Evolutionary conservation across 1,140 invertebrate species (phyloP).

Genomic region (Philopotamus ludificatus): DNA sequence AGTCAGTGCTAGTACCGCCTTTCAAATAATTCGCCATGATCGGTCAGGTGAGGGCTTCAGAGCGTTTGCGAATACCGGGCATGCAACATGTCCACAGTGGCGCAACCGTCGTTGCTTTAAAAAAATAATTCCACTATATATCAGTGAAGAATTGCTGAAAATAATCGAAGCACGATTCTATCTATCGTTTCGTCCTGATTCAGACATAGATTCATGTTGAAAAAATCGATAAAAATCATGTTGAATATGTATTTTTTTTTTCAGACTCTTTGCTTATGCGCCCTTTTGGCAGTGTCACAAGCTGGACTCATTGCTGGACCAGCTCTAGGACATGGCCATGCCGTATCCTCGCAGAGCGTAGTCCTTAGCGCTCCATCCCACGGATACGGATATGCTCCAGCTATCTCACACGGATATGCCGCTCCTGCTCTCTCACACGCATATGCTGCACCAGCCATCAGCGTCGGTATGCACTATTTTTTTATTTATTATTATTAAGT

Average conservation of each 20-base stretch:
- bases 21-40: conserved; percentile 29
- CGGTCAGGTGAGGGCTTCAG: conserved; percentile 28
- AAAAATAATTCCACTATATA: too few relatives aligned
- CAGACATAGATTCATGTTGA: not conserved
- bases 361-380: conserved; percentile 25
- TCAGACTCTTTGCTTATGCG: conserved; percentile 50
- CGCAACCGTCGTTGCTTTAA: too few relatives aligned
- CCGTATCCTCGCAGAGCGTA: conserved; percentile 40
- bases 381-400: conserved; percentile 27
- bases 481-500: not conserved
- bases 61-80: not conserved
- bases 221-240: not conserved
- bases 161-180: too few relatives aligned
- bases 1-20: conserved; percentile 19
- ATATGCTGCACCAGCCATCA: not conserved
- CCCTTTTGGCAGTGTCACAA: conserved; percentile 46
- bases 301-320: conserved; percentile 46
- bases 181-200: too few relatives aligned
- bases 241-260: not conserved
- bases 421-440: not conserved
- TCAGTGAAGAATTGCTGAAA: not conserved
- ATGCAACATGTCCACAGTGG: not conserved
- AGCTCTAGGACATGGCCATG: conserved; percentile 26
- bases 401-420: conserved; percentile 23
- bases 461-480: not conserved